Base-by-base conservation (phyloP, 2,113 vertebrate species). In the Trematomus loennbergii region DNA sequence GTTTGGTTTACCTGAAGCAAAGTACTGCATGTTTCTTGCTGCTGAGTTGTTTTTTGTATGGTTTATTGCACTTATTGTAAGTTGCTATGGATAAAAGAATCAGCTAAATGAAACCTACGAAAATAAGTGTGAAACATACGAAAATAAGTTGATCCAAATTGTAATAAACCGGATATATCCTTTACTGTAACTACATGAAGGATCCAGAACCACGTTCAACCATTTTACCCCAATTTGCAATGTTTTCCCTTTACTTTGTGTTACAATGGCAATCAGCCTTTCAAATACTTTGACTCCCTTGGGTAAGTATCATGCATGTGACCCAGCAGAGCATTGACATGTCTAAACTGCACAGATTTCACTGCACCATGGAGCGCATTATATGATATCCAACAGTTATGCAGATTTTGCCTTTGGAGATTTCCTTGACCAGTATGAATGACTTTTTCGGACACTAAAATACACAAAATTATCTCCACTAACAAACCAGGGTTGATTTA, bases 291-390 rank as follows among this genome's bases (percentile, higher is more conserved):
- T 77, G 13, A 3, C 43, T 57, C 25, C 36, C 25, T 69, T 63
- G 36, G 29, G 18, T 48, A 15, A 78, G 50, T 64, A 61, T 72
- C 68, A 40, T 61, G 43, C 18, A 9, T 65, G 40, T 40, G 53
- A 49, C 64, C 18, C 71, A 60, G 58, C 18, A 29, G 36, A 66
- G 36, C 17, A 58, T 59, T n/a, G 63, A 57, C 60, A 69, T 5
- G 7, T 73, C 52, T 69, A 65, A 79, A 79, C 63, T 63, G 22
- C 64, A 36, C 20, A 61, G 33, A 36, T 17, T 43, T 54, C 72
- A 74, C 59, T 49, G 16, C 70, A 72, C 4, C 0, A 9, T 4
- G 5, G 49, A 79, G 53, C 50, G 16, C 16, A 54, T 74, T 57
- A 45, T 66, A 0, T n/a, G 57, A 29, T n/a, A 81, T 43, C n/a